Conservation (phyloP, 1,140 invertebrate species). For the Eupristina koningsbergeri region DNA sequence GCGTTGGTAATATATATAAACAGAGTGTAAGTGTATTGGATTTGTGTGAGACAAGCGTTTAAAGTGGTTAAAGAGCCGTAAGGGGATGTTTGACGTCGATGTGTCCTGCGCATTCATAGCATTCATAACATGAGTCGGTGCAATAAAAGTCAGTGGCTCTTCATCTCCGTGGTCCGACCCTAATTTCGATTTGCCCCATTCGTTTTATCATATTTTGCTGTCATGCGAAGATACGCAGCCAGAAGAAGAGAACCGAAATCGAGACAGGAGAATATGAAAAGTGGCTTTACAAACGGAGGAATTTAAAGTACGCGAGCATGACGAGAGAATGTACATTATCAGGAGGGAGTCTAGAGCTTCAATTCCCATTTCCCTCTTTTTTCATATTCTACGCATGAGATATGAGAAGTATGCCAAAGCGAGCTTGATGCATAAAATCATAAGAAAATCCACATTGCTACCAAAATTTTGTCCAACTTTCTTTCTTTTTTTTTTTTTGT, state of each 20-base stretch:
- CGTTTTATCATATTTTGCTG: neutral
- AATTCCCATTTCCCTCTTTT: constrained; percentile 16
- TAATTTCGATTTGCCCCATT: constrained; percentile 9
- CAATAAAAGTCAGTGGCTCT: constrained; percentile 59
- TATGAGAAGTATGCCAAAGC: too few relatives aligned
- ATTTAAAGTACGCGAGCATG: constrained; percentile 49
- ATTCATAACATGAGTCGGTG: constrained; percentile 58
- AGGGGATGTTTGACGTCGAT: neutral
- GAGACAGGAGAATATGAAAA: too few relatives aligned
- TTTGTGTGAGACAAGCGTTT: constrained; percentile 10
- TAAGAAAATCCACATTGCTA: too few relatives aligned
- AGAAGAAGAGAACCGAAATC: neutral
- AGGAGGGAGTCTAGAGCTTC: constrained; percentile 32
- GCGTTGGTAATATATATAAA: constrained; percentile 10
- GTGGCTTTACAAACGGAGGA: constrained; percentile 32
- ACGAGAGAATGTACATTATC: constrained; percentile 33
- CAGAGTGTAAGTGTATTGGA: constrained; percentile 7
- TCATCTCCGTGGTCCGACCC: neutral
- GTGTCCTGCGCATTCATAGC: constrained; percentile 49
- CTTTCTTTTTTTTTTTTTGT: too few relatives aligned
- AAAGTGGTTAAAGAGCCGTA: constrained; percentile 25
- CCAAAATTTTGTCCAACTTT: too few relatives aligned
- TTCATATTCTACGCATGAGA: neutral
- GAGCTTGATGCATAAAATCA: neutral
- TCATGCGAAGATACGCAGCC: neutral